These are phyloP conservation scores for Amorpha juglandis DNA, from an alignment of 2,888 invertebrate genomes.

Conservation along the genomic window DNA sequence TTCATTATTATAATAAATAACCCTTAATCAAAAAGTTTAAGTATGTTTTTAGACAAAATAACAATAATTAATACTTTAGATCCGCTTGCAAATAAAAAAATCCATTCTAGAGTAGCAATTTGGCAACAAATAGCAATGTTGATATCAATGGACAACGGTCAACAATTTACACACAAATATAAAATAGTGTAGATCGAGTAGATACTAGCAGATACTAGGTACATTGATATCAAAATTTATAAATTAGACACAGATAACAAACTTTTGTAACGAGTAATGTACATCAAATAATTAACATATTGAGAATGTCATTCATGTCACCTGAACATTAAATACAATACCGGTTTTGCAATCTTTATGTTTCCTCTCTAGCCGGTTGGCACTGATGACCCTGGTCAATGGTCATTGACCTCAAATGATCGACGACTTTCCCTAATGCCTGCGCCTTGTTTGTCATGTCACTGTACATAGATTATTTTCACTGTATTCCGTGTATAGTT, in stretches of 20 bases:
- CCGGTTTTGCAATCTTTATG: not conserved
- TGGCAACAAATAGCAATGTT: too few species aligned
- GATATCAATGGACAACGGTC: too few species aligned
- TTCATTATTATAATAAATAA: slow-evolving; percentile 34
- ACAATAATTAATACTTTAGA: too few species aligned
- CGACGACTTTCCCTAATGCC: slow-evolving; percentile 1
- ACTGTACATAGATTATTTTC: too few species aligned
- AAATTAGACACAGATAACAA: not conserved
- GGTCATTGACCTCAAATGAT: slow-evolving; percentile 19
- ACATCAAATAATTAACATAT: not conserved
- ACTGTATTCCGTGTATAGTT: too few species aligned
- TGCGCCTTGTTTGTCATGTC: not conserved
- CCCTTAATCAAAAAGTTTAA: not conserved
- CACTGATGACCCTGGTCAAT: slow-evolving; percentile 2
- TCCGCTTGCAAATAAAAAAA: too few species aligned
- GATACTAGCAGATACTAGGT: too few species aligned
- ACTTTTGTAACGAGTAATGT: not conserved
- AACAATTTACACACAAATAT: too few species aligned
- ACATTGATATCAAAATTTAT: too few species aligned
- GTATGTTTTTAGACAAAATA: not conserved
- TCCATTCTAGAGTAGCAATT: too few species aligned
- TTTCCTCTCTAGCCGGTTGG: not conserved
- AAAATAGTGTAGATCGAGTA: too few species aligned
- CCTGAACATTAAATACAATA: not conserved
- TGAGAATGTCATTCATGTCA: not conserved